Base-by-base conservation (phyloP, 37 sponge, comb jelly and placozoan genomes). In the Petrosia ficiformis region DNA sequence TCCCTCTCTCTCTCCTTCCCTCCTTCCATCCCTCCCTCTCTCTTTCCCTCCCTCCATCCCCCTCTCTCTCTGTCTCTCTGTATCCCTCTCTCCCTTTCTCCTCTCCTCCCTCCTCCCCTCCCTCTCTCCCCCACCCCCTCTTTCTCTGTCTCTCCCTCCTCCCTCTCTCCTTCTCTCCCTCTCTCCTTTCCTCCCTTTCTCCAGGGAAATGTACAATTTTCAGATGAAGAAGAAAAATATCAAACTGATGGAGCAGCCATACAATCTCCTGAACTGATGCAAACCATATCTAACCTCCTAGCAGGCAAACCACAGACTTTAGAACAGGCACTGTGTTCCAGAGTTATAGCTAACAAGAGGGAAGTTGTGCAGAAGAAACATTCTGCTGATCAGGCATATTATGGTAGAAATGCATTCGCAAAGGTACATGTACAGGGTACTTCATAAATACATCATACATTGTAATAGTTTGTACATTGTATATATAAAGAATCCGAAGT, bases 351-450 rank as follows among this genome's bases (percentile, higher is more conserved):
- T 33, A 77, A 70, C 54, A 71, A 78, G 29, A 77, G 38, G 25
- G 83, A 80, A 11, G 68, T 63, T 21, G 71, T 88, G 11, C 61
- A 82, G 39, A 82, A 77, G 68, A 65, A 44, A 41, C 89, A 82
- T 57, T 77, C 79, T 48, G 42, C 67, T 10, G 89, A 77, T 3
- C 74, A 83, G 29, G 83, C 89, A 2, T 19, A 34, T 25, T 91
- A 86, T 67, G 74, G 88, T 6, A 68, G 87, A 16, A 84, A 91
- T 68, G 92, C 92, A n/a, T 70, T 91, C 24, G 87, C 92, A 37
- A 91, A 90, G 92, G 91, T 90, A 39, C 24, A 64, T 35, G 38
- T 74, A 39, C n/a, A n/a, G n/a, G n/a, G n/a, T n/a, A n/a, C n/a
- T n/a, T n/a, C n/a, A n/a, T n/a, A n/a, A n/a, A n/a, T n/a, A n/a